phyloP scores from a whole-genome alignment of 2,113 vertebrate genomes.

The Lipophrys pholis region DNA sequence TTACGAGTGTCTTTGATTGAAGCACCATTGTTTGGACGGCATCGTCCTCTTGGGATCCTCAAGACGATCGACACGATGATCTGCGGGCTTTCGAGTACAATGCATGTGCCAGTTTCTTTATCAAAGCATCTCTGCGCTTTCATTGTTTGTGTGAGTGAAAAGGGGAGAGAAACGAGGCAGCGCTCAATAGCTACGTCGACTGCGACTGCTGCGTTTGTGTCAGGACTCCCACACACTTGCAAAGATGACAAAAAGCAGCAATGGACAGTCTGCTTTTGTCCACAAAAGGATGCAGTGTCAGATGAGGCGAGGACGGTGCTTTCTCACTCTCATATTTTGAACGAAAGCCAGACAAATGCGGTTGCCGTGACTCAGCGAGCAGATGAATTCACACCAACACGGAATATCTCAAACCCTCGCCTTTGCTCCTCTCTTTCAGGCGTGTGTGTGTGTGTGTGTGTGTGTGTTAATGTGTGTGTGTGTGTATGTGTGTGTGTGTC shows the following conservation, averaged over 20 bases:
- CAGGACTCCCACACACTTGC: constrained; percentile 25
- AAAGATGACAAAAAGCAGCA: constrained; percentile 33
- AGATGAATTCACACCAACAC: constrained; percentile 64
- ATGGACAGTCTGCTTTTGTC: constrained; percentile 34
- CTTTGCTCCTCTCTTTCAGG: constrained; percentile 5
- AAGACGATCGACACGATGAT: constrained; percentile 24
- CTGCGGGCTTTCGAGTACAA: constrained; percentile 29
- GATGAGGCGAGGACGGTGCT: constrained; percentile 47
- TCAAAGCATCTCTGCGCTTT: constrained; percentile 33
- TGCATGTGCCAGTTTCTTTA: constrained; percentile 45
- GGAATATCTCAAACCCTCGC: constrained; percentile 54
- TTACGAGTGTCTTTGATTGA: constrained; percentile 25
- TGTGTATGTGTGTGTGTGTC: constrained; percentile 49
- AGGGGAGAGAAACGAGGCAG: constrained; percentile 27
- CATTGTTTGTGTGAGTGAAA: constrained; percentile 41
- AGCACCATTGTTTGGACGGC: constrained; percentile 19
- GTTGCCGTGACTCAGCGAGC: constrained; percentile 53
- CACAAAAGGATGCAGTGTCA: constrained; percentile 64
- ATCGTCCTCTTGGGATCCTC: constrained; percentile 35
- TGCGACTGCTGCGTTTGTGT: constrained; percentile 37
- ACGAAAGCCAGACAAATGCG: constrained; percentile 39
- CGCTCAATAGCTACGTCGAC: constrained; percentile 30
- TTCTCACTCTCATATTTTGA: constrained; percentile 39
- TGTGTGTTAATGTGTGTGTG: constrained; percentile 48
- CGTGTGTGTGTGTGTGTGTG: constrained; percentile 25